These are phyloP conservation scores for Sinocyclocheilus maitianheensis DNA, from an alignment of 2,113 vertebrate species.

Conservation along the genomic window DNA sequence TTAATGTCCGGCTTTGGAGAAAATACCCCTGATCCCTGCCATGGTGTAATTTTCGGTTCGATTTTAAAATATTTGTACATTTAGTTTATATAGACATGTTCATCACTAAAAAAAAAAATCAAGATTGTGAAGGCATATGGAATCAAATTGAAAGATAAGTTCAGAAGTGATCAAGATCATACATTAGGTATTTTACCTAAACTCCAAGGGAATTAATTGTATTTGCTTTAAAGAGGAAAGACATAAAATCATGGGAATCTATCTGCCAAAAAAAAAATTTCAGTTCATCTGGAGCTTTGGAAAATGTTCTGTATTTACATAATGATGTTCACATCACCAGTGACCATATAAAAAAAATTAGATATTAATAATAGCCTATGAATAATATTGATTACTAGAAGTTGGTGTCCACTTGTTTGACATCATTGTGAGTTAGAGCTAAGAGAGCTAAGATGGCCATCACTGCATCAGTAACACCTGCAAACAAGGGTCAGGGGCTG, in stretches of 20 bases:
- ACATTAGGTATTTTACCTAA: background rate
- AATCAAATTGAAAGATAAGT: background rate
- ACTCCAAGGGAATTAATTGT: background rate
- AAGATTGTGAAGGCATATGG: background rate
- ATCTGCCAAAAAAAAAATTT: background rate
- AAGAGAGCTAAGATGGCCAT: background rate
- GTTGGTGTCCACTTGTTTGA: slow-evolving; percentile 4
- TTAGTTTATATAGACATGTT: background rate
- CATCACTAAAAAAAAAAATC: background rate
- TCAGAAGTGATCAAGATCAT: background rate
- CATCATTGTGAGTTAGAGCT: background rate
- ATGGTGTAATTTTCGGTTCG: background rate
- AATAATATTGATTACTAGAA: background rate
- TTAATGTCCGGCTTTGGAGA: slow-evolving; percentile 21
- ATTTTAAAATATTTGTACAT: background rate
- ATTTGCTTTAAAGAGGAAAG: background rate
- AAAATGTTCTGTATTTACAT: background rate
- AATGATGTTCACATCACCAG: slow-evolving; percentile 7
- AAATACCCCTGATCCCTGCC: background rate
- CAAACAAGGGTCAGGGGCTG: slow-evolving; percentile 24
- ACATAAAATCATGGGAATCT: background rate
- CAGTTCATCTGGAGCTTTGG: background rate
- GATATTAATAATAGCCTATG: background rate
- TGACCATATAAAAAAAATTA: background rate
- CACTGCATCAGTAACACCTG: slow-evolving; percentile 27